Evolutionary conservation across 1,140 invertebrate species (phyloP), one percentile per base, ranked within the genome.

Genomic region (Drosophila prosaltans): DNA sequence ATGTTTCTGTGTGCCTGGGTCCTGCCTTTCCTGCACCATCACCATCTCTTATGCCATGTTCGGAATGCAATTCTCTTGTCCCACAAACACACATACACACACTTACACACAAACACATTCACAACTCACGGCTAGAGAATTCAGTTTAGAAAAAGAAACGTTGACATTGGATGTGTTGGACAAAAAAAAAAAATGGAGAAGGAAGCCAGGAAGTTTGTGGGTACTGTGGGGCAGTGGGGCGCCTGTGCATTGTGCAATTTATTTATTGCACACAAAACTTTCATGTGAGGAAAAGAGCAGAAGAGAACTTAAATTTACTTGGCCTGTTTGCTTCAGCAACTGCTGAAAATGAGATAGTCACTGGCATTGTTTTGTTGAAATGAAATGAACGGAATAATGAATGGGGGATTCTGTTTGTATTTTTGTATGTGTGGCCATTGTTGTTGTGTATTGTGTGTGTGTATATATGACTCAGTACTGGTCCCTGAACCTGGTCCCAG

Each of bases 161-260:
- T 81, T 78, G 81, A 78, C 82, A 75, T 69, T 72, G 72, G 51
- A 78, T 45, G 74, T 48, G 74, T 66, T 58, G 40, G 67, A 57
- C 39, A 16, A 43, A 30, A 21, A 45, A 28, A 51, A 55, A 9
- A 21, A 30, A 30, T 2, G 2, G 28, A 30, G 4, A 30, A n/a
- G 58, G 7, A 39, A 32, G 69, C 32, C 60, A 74, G 62, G 70
- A 73, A 71, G 70, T 74, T 62, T 24, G 45, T 24, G 45, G 45
- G 21, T 10, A 66, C 72, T 73, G 70, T 63, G 61, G 40, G 3
- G 28, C 7, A 4, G 36, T 5, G 26, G 43, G 30, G 11, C 51
- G 41, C 21, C 60, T 86, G 79, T 86, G 80, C 83, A 88, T 88
- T 86, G 83, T 86, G 63, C 80, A 77, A 83, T 89, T 88, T 86